Base-by-base conservation (phyloP, 2,888 invertebrate genomes). In the Leptopilina syphax region DNA sequence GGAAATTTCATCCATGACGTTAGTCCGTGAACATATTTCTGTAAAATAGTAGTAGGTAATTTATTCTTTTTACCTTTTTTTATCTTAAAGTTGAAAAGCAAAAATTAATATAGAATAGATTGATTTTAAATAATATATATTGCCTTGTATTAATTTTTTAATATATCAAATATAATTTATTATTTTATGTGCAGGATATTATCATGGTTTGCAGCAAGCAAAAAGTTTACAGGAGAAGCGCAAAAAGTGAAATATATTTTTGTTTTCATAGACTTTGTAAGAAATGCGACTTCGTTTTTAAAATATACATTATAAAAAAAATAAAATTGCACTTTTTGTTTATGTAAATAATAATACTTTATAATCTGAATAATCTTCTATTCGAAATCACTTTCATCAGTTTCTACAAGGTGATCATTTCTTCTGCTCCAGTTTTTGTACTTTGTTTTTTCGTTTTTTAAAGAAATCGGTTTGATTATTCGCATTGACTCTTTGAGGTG, bases 341-440 rank as follows among this genome's bases (percentile, higher is more conserved):
- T 10, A 50, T 50, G 10, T 50, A 12, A 50, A 9, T 50, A 9
- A 50, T 50, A 50, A 50, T 50, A 50, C 10, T 9, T 50, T 10
- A 50, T 50, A 50, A 50, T 50, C 2, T 50, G 12, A 50, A 50
- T 50, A 50, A 50, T 12, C 9, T 68, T 68, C 47, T 68, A 68
- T 44, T 68, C 8, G 18, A 47, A 50, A 47, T 67, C 63, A 76
- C 34, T 70, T 76, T 77, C 65, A 57, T 44, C 60, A 70, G 44
- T 57, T 68, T 7, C 34, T 77, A 65, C 12, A 80, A 66, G 18
- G 41, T 18, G 18, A 81, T 57, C 47, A 77, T 92, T 94, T 94
- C 85, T 94, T 93, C 81, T 92, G 89, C 94, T 94, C 96, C 96
- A 96, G 9, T 94, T 92, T 54, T 92, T 89, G 87, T 96, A 95